Evolutionary conservation across 2,888 invertebrate species (phyloP).

Genomic region (Dioctria rufipes): DNA sequence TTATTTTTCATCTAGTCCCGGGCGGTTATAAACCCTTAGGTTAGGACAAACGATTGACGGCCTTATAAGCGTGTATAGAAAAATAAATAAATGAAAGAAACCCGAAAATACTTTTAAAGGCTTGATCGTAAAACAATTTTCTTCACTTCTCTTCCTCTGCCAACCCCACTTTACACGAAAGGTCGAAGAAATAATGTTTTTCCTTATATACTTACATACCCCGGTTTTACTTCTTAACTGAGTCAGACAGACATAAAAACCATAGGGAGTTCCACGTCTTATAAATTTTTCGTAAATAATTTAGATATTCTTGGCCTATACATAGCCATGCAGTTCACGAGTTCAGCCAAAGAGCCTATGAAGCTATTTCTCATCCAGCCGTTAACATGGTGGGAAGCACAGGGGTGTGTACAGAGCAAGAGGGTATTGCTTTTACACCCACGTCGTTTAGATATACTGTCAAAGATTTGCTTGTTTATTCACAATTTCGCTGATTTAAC

Average conservation of each 20-base stretch:
- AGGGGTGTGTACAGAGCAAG: neutral
- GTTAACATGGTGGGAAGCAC: neutral
- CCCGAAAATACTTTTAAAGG: slow-evolving; percentile 21
- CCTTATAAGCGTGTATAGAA: neutral
- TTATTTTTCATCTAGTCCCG: slow-evolving; percentile 13
- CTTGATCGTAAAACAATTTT: slow-evolving; percentile 10
- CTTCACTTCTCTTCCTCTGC: neutral
- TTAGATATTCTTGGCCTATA: slow-evolving; percentile 10
- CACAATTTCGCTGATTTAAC: slow-evolving; percentile 38
- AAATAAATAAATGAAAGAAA: neutral
- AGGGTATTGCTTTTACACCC: neutral
- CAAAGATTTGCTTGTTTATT: slow-evolving; percentile 25
- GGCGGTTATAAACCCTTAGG: neutral
- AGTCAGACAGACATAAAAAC: slow-evolving; percentile 13
- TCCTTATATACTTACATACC: slow-evolving; percentile 6
- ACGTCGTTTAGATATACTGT: slow-evolving; percentile 23
- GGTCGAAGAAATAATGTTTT: neutral
- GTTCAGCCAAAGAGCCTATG: neutral
- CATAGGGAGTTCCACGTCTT: slow-evolving; percentile 27
- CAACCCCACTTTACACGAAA: neutral
- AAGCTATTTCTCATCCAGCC: neutral
- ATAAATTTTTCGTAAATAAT: slow-evolving; percentile 36
- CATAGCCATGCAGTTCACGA: neutral
- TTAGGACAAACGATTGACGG: neutral
- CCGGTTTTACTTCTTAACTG: neutral